phyloP scores from a whole-genome alignment of 2,888 invertebrate species.

The Dynastes maya region DNA sequence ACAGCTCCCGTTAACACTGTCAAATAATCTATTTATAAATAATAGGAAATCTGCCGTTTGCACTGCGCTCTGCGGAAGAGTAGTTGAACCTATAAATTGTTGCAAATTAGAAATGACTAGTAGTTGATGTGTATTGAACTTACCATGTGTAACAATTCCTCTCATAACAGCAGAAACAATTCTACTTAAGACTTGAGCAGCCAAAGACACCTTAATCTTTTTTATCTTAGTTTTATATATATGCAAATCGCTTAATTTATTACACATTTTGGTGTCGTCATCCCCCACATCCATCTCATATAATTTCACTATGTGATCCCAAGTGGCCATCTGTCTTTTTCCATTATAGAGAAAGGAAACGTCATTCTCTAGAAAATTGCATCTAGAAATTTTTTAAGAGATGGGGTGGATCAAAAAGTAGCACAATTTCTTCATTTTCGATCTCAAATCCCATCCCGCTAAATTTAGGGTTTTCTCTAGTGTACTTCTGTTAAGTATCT shows the following conservation, averaged over 20 bases:
- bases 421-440: slow-evolving; percentile 40
- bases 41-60: slow-evolving; percentile 49
- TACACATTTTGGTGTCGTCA: slow-evolving; percentile 29
- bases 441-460: slow-evolving; percentile 30
- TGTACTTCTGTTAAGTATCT: slow-evolving; percentile 28
- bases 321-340: slow-evolving; percentile 7
- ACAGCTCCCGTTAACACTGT: slow-evolving; percentile 31
- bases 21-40: slow-evolving; percentile 51
- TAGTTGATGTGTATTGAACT: slow-evolving; percentile 4
- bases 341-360: slow-evolving; percentile 26
- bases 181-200: slow-evolving; percentile 31
- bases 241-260: slow-evolving; percentile 29
- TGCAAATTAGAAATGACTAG: slow-evolving; percentile 13
- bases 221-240: slow-evolving; percentile 28
- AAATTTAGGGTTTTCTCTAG: slow-evolving; percentile 10
- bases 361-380: slow-evolving; percentile 33
- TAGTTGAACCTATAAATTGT: slow-evolving; percentile 4
- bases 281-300: slow-evolving; percentile 41
- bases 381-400: slow-evolving; percentile 46
- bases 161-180: slow-evolving; percentile 25
- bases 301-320: slow-evolving; percentile 26
- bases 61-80: slow-evolving; percentile 42
- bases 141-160: slow-evolving; percentile 14
- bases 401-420: slow-evolving; percentile 49
- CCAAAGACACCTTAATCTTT: slow-evolving; percentile 34